Evolutionary conservation across 2,113 vertebrate species (phyloP).

Genomic region (rat (Rattus norvegicus)): GRCr8 NC_086037.1:65419001-65419500

Average conservation of each 20-base stretch:
- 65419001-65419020: constrained; percentile 77
- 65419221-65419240: fast-evolving
- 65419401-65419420: not conserved
- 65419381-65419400: not conserved
- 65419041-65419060: constrained; percentile 85
- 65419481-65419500: not conserved
- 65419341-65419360: not conserved
- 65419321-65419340: not conserved
- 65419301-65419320: not conserved
- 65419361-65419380: not conserved
- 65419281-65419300: fast-evolving
- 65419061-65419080: constrained; percentile 78
- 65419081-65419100: constrained; percentile 59
- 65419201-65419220: not conserved
- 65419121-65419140: not conserved
- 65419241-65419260: fast-evolving
- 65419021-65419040: constrained; percentile 68
- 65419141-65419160: not conserved
- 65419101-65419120: constrained; percentile 57
- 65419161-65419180: not conserved
- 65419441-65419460: fast-evolving
- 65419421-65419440: not conserved
- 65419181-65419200: fast-evolving
- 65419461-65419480: no score
- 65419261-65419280: not conserved